Percentiles rank a stretch among this genome's conserved stretches.
Conservation (phyloP, 2,797 vertebrate species). For the Myoxocephalus aenaeus region DNA sequence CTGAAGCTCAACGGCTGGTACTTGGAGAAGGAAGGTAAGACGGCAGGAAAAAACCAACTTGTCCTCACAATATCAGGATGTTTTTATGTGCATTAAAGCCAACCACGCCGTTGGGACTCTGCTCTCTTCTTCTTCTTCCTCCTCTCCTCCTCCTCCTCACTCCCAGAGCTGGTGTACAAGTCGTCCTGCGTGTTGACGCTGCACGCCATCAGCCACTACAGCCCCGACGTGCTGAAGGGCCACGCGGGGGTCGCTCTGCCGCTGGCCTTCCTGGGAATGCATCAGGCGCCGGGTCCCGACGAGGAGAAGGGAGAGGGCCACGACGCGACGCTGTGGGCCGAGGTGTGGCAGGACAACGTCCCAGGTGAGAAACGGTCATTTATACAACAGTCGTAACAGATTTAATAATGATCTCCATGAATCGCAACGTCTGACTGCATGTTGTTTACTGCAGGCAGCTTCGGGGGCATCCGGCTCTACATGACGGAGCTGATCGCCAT, state of each 20-base stretch:
- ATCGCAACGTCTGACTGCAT: too few relatives aligned
- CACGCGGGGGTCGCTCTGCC: conserved; percentile 92
- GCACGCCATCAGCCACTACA: conserved; percentile 96
- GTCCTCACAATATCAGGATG: background rate
- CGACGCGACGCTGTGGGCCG: conserved; percentile 90
- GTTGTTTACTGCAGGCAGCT: conserved; percentile 85
- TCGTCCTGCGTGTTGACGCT: conserved; percentile 90
- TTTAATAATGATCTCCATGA: background rate
- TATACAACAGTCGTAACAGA: background rate
- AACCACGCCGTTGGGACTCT: background rate
- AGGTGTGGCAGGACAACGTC: conserved; percentile 99
- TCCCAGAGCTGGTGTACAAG: conserved; percentile 90
- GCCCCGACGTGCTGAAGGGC: conserved; percentile 94
- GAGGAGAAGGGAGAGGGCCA: conserved; percentile 92
- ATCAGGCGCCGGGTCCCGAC: conserved; percentile 88
- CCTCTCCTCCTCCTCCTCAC: background rate
- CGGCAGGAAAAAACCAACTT: background rate
- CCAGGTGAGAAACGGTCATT: conserved; percentile 85
- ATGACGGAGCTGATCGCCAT: conserved; percentile 95
- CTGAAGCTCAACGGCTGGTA: conserved; percentile 95
- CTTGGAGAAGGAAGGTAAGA: conserved; percentile 96
- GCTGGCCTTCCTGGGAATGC: conserved; percentile 97
- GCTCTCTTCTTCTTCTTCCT: background rate
- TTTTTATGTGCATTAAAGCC: background rate
- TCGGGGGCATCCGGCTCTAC: conserved; percentile 95